phyloP scores from a whole-genome alignment of 2,113 vertebrate species.

The Silurus glanis region DNA sequence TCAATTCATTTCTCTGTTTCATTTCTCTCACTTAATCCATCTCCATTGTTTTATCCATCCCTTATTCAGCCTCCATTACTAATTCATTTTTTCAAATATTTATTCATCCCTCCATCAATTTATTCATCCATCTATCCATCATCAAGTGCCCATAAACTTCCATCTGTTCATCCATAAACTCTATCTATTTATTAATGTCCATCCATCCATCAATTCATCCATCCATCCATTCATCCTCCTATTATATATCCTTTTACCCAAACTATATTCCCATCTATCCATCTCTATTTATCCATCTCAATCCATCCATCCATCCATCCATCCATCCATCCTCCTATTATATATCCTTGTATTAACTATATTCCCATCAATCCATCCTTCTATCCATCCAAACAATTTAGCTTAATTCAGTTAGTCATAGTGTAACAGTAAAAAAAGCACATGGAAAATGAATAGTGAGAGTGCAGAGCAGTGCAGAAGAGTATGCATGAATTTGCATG shows the following conservation, averaged over 20 bases:
- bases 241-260: background rate
- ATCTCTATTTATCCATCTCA: background rate
- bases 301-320: background rate
- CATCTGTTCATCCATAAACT: background rate
- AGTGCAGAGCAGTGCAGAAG: background rate
- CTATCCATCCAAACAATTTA: too few species aligned
- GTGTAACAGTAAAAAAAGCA: background rate
- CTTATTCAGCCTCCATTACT: background rate
- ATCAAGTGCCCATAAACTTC: background rate
- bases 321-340: background rate
- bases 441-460: background rate
- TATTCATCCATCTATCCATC: background rate
- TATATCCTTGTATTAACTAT: too few species aligned
- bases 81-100: too few species aligned
- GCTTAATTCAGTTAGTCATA: too few species aligned
- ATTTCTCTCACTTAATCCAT: background rate
- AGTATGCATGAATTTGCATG: slow-evolving; percentile 18
- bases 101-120: background rate
- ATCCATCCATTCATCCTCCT: background rate
- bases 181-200: too few species aligned
- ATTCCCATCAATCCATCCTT: background rate
- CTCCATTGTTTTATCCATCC: background rate
- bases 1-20: background rate
- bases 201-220: background rate
- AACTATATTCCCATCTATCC: background rate